Evolutionary conservation across 2,797 vertebrate genomes (phyloP), one percentile per base, ranked within the genome.

Genomic region (Arnoldichthys spilopterus): DNA sequence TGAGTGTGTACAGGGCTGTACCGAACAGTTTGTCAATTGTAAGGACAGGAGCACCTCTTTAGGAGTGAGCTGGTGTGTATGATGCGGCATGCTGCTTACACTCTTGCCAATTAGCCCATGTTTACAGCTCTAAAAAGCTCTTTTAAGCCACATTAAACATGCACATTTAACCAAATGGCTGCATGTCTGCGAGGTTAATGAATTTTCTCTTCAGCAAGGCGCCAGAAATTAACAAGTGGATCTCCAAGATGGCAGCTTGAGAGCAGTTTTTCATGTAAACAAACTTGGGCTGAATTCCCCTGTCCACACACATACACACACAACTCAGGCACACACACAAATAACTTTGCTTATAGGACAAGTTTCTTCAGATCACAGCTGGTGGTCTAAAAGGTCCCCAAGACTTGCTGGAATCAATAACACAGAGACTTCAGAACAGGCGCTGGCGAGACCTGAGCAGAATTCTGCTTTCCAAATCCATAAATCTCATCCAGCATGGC

Each of bases 121-220:
- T 93, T 93, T 93, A 91, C 88, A 84, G 87, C 88, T 75, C 91
- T 92, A 91, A 94, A 92, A 92, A 90, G 87, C 88, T 89, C 87
- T 90, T 94, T 94, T 93, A 91, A 93, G 91, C 90, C 91, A 92
- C 91, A 93, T 94, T 94, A 93, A 91, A 90, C 93, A 91, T 89
- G 88, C 88, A 88, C 90, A 89, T 92, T 91, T 93, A 81, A 83
- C 89, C 86, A 91, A 90, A 81, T 86, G 88, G 85, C 88, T 90
- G 88, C 78, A 88, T 89, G 91, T 88, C 91, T 90, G 79, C 70
- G 90, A 89, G 92, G 92, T 94, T 94, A 94, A 94, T 94, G 91
- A 93, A 91, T 92, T 93, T 92, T 93, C 89, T 89, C 84, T 93
- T 85, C 53, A 89, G 88, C 86, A 87, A 83, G 83, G 89, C 88